Evolutionary conservation across 2,888 invertebrate species (phyloP).

Genomic region (Euphydryas editha): DNA sequence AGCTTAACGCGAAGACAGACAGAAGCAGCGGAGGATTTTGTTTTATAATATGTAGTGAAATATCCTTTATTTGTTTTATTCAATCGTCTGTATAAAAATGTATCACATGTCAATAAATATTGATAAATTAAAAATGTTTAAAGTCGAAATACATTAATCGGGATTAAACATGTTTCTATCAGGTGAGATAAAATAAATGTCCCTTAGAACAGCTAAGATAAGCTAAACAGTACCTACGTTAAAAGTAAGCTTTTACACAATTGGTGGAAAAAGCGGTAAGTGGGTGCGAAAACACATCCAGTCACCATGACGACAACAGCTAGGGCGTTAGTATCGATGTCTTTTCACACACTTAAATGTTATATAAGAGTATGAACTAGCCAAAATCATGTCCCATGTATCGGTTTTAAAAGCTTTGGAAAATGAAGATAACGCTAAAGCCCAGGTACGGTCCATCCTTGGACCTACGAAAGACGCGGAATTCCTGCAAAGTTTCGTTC

Average conservation of each 20-base stretch:
- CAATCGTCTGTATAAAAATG: too few species aligned
- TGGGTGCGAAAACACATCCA: conserved; percentile 74
- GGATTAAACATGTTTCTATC: too few species aligned
- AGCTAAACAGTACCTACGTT: not conserved
- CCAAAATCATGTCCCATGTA: conserved; percentile 15
- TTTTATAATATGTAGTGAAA: too few species aligned
- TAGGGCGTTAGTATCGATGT: conserved; percentile 74
- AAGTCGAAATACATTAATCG: too few species aligned
- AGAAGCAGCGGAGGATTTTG: too few species aligned
- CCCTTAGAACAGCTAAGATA: conserved; percentile 25
- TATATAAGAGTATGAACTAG: conserved; percentile 57
- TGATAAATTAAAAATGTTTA: too few species aligned
- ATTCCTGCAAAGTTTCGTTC: conserved; percentile 90
- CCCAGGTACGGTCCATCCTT: conserved; percentile 84
- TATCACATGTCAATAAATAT: too few species aligned
- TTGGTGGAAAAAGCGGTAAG: conserved; percentile 56
- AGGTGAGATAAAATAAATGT: conserved; percentile 44
- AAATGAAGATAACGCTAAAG: conserved; percentile 68
- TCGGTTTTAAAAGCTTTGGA: conserved; percentile 52
- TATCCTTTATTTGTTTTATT: too few species aligned
- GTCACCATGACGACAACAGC: conserved; percentile 75
- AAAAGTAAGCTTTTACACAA: conserved; percentile 45
- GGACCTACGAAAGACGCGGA: conserved; percentile 88
- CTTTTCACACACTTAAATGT: conserved; percentile 64
- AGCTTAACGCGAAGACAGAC: too few species aligned